Percentiles rank a stretch among this genome's conserved stretches.
These are phyloP conservation scores for Patella pellucida DNA, from an alignment of 2,888 invertebrate genomes.

Conservation along the genomic window DNA sequence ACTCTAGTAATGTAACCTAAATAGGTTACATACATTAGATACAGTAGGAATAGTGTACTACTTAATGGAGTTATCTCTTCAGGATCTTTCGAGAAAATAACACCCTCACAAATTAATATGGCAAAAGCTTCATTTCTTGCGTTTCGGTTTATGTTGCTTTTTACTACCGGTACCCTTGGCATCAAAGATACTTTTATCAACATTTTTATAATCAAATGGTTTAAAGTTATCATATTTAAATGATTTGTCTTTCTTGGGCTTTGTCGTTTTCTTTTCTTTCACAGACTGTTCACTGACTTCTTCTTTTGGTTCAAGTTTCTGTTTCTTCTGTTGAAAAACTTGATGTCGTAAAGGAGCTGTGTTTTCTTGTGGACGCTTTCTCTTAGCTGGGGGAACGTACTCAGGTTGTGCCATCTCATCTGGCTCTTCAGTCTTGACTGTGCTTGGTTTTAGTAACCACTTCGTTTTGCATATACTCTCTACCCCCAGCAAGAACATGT, in stretches of 20 bases:
- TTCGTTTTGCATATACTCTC: neutral
- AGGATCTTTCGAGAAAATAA: too few relatives aligned
- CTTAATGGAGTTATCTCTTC: too few relatives aligned
- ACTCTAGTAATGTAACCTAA: too few relatives aligned
- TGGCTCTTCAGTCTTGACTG: neutral
- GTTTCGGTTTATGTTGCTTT: too few relatives aligned
- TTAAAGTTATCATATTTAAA: neutral
- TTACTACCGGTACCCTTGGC: too few relatives aligned
- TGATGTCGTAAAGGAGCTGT: neutral
- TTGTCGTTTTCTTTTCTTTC: too few relatives aligned
- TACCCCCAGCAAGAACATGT: neutral
- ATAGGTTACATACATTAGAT: too few relatives aligned
- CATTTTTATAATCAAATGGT: conserved; percentile 5
- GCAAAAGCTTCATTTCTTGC: too few relatives aligned
- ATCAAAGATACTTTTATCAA: neutral
- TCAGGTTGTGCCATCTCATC: neutral
- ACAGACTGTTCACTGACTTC: too few relatives aligned
- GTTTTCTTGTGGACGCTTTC: neutral
- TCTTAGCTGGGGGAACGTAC: neutral
- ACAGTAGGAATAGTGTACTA: too few relatives aligned
- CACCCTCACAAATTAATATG: too few relatives aligned
- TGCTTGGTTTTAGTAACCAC: neutral
- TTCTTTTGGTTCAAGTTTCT: neutral
- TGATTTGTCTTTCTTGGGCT: neutral
- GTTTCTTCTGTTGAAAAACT: neutral